phyloP scores from a whole-genome alignment of 2,797 vertebrate species.

The Calcarius lapponicus region DNA sequence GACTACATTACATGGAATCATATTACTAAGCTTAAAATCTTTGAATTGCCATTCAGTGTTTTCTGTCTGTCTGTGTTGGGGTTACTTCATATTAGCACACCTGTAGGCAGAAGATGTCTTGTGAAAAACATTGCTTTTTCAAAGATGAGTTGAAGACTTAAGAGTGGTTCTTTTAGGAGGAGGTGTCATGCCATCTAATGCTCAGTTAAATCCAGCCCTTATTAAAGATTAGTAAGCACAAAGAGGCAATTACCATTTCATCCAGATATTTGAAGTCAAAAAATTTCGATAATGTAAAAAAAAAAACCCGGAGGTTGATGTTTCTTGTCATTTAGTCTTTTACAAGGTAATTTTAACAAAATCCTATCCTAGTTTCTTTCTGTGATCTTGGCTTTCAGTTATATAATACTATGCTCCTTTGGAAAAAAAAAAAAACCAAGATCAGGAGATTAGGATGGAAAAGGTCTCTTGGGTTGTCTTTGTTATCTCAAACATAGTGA shows the following conservation, averaged over 20 bases:
- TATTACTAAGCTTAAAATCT: background rate
- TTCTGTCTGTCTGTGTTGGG: background rate
- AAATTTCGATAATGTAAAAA: background rate
- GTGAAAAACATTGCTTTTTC: background rate
- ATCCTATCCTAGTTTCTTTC: background rate
- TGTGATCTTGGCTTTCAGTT: background rate
- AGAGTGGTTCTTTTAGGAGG: background rate
- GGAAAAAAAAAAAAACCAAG: no score
- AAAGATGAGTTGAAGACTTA: background rate
- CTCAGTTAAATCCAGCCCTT: background rate
- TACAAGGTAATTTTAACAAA: background rate
- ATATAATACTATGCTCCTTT: background rate
- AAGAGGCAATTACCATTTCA: background rate
- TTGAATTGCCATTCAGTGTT: background rate
- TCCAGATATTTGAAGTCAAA: background rate
- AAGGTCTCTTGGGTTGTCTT: background rate
- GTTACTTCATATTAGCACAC: background rate
- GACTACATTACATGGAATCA: background rate
- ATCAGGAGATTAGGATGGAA: background rate
- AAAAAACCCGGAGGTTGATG: background rate
- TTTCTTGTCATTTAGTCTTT: background rate
- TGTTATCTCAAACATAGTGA: background rate
- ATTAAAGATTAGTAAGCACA: background rate
- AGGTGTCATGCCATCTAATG: background rate
- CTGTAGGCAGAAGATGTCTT: background rate